Percentiles rank a stretch among this genome's conserved stretches.
Evolutionary conservation across 2,113 vertebrate species (phyloP).

Genomic region (Mirounga angustirostris): DNA sequence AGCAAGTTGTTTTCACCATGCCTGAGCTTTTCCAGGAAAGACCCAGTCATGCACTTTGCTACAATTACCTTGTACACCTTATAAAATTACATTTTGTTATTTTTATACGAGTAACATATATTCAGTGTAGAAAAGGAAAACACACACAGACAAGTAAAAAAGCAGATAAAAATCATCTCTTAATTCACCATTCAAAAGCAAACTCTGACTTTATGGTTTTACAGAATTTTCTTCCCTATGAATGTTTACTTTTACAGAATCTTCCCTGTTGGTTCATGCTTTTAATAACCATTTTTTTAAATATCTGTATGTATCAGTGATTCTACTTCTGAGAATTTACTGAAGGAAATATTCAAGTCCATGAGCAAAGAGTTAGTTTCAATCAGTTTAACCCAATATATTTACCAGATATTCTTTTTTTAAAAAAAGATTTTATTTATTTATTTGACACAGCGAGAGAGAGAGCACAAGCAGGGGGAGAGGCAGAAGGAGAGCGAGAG

Average conservation of each 20-base stretch:
- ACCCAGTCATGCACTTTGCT: background rate
- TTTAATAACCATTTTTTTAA: background rate
- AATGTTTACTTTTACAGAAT: background rate
- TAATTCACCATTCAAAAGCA: background rate
- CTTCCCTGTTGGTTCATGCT: background rate
- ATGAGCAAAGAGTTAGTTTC: background rate
- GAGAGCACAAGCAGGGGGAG: too few species aligned
- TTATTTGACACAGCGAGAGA: too few species aligned
- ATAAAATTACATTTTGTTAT: background rate
- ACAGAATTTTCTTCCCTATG: background rate
- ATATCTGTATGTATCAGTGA: background rate
- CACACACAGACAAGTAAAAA: background rate
- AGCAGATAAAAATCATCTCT: background rate
- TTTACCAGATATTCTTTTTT: background rate
- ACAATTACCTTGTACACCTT: background rate
- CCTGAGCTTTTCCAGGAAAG: background rate
- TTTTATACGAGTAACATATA: background rate
- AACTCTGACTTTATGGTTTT: background rate
- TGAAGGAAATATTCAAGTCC: conserved; percentile 1
- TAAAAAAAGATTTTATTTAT: too few species aligned
- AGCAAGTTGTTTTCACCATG: background rate
- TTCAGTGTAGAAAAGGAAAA: background rate
- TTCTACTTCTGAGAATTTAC: conserved; percentile 25
- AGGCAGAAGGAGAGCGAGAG: too few species aligned
- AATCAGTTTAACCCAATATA: background rate